Evolutionary conservation across 2,888 invertebrate genomes (phyloP).

Genomic region (Cephus spinipes): DNA sequence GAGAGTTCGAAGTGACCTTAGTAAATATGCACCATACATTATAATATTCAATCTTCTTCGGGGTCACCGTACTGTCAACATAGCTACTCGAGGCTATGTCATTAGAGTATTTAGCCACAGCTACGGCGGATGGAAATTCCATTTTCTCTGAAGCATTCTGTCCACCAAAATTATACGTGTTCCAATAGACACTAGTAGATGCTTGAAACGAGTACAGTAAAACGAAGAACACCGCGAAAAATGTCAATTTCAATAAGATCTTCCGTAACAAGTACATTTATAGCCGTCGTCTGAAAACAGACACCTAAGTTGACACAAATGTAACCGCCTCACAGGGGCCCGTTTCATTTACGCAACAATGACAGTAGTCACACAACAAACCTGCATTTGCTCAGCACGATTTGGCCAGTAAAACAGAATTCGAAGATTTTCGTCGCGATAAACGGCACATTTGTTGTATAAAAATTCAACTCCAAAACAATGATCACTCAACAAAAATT

Average conservation of each 20-base stretch:
- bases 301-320: neutral
- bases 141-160: slow-evolving; percentile 39
- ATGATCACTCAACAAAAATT: neutral
- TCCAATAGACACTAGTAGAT: slow-evolving; percentile 47
- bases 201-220: slow-evolving; percentile 59
- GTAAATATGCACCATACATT: slow-evolving; percentile 73
- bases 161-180: slow-evolving; percentile 22
- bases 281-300: neutral
- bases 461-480: neutral
- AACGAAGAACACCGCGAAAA: slow-evolving; percentile 50
- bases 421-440: neutral
- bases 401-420: neutral
- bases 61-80: neutral
- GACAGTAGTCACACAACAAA: neutral
- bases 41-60: slow-evolving; percentile 43
- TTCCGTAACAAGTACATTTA: slow-evolving; percentile 64
- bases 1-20: slow-evolving; percentile 69
- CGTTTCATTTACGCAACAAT: neutral
- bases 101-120: neutral
- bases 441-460: no score
- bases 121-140: slow-evolving; percentile 42
- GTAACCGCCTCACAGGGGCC: neutral
- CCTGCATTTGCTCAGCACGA: neutral
- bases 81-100: slow-evolving; percentile 7
- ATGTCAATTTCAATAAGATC: slow-evolving; percentile 52